A percentile compares a stretch with the other conserved stretches of the same genome.
These are phyloP conservation scores for Leptinotarsa texana DNA, from an alignment of 1,140 invertebrate species.

Conservation along the genomic window DNA sequence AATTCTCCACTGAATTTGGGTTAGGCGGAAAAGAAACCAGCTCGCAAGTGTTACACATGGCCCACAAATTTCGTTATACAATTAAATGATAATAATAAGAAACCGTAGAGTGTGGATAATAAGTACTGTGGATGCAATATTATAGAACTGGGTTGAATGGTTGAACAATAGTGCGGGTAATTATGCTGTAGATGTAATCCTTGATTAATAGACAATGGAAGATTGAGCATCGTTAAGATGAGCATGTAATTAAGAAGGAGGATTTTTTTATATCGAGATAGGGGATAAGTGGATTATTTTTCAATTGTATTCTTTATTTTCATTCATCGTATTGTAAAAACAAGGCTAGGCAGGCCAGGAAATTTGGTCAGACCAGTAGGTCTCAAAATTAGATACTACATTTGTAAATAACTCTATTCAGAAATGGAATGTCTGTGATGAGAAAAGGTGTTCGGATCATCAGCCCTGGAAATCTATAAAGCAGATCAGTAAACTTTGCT, in stretches of 20 bases:
- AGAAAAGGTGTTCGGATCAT: too few species aligned
- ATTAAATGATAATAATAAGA: neutral
- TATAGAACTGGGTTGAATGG: neutral
- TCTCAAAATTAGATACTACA: too few species aligned
- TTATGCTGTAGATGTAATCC: neutral
- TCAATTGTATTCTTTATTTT: too few species aligned
- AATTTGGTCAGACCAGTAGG: too few species aligned
- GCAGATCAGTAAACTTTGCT: too few species aligned
- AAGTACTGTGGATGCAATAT: neutral
- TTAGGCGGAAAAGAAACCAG: slow-evolving; percentile 1
- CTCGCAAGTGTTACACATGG: neutral
- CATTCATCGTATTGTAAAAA: too few species aligned
- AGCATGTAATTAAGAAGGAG: neutral
- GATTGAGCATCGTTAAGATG: neutral
- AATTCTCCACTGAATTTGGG: neutral
- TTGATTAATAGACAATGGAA: neutral
- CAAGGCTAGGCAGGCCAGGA: too few species aligned
- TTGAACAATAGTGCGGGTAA: slow-evolving; percentile 2
- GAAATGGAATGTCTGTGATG: too few species aligned
- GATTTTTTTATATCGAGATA: too few species aligned
- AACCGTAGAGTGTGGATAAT: neutral
- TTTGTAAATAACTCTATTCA: too few species aligned
- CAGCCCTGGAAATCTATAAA: too few species aligned
- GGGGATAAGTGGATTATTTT: too few species aligned
- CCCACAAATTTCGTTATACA: neutral